These are phyloP conservation scores for Seira musarum DNA, from an alignment of 2,888 invertebrate species.

Conservation along the genomic window DNA sequence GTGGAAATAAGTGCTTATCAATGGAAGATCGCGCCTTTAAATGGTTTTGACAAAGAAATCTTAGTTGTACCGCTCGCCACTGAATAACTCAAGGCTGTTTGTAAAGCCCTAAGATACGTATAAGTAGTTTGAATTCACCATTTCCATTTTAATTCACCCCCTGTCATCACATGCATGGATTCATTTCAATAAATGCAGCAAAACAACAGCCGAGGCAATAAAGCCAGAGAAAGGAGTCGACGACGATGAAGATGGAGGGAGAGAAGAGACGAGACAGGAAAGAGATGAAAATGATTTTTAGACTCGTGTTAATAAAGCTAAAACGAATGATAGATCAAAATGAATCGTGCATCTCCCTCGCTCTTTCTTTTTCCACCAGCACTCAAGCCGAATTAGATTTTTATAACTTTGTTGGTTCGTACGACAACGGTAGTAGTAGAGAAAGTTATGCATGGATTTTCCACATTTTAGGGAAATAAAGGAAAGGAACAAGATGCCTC, in stretches of 20 bases:
- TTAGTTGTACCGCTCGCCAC: slow-evolving; percentile 7
- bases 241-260: neutral
- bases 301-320: slow-evolving; percentile 3
- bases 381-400: slow-evolving; percentile 7
- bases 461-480: slow-evolving; percentile 1
- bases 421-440: neutral
- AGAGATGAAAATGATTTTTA: neutral
- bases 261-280: neutral
- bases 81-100: slow-evolving; percentile 6
- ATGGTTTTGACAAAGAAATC: neutral
- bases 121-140: neutral
- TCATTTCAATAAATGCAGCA: slow-evolving; percentile 33
- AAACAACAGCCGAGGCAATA: neutral
- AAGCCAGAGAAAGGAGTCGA: slow-evolving; percentile 11
- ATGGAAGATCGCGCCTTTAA: slow-evolving; percentile 1
- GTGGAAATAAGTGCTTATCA: slow-evolving; percentile 1
- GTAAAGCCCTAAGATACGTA: neutral
- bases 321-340: slow-evolving; percentile 10
- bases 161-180: slow-evolving; percentile 42
- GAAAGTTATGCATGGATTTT: slow-evolving; percentile 36
- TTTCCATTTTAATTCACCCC: slow-evolving; percentile 1
- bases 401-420: slow-evolving; percentile 7
- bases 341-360: neutral
- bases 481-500: slow-evolving; percentile 7
- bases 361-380: neutral